Evolutionary conservation across 2,797 vertebrate species (phyloP), one percentile per base, ranked within the genome.

Genomic region (Arremon aurantiirostris): DNA sequence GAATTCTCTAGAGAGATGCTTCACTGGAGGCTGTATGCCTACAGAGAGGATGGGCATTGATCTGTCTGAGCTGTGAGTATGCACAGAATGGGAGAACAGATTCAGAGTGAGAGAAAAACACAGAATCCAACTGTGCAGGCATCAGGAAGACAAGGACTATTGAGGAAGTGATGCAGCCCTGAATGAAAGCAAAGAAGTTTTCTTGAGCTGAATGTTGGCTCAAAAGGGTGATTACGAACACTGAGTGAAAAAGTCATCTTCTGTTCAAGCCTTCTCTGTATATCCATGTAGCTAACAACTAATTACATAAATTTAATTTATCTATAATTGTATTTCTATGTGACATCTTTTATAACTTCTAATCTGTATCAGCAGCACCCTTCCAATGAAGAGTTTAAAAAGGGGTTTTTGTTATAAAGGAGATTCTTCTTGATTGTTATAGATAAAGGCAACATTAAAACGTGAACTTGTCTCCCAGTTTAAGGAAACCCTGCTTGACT

Each of bases 131-230:
- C 83, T 82, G 88, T 66, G 49, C 70, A 88, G 94, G 86, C 66
- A 92, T 90, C 52, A 73, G 73, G 86, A 82, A 95, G 46, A 94
- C 53, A 90, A 91, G 83, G 17, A 90, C 44, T 68, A 66, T 11
- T 73, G 75, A 92, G 60, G 64, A 93, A 92, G 24, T 3, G 22
- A 89, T 82, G 64, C 52, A 86, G 82, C 27, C 46, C 39, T 82
- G 69, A 82, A 91, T 82, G 55, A 77, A 82, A 90, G 63, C 28
- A 92, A 66, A 44, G 61, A 72, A 28, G 24, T 59, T 72, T 86
- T 46, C 53, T 53, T 79, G 64, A 28, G 64, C n/a, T 73, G 34
- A 76, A n/a, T 55, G 14, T n/a, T 64, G 41, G 44, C 71, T 90
- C 37, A 11, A 86, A 93, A 84, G 37, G n/a, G 60, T 49, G 22